These are phyloP conservation scores for Diarsia brunnea DNA, from an alignment of 2,888 invertebrate genomes.

Conservation along the genomic window DNA sequence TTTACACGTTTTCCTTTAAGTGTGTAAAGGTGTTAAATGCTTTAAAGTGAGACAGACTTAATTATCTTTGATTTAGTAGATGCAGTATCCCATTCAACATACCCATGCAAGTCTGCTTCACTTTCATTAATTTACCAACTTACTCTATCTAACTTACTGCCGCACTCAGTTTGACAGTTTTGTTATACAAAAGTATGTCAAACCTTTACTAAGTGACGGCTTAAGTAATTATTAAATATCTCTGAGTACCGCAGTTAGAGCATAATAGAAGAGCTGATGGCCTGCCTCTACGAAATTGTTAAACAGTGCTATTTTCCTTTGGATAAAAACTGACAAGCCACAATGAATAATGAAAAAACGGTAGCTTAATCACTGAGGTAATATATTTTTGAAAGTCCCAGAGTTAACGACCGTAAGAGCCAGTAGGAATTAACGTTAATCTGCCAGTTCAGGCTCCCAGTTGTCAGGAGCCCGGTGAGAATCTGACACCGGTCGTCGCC, in stretches of 20 bases:
- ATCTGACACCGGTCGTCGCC: slow-evolving; percentile 71
- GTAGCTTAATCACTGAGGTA: background rate
- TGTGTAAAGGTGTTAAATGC: slow-evolving; percentile 35
- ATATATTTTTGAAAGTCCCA: background rate
- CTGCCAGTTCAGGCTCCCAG: slow-evolving; percentile 50
- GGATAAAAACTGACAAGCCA: background rate
- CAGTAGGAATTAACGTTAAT: slow-evolving; percentile 60
- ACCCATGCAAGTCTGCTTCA: background rate
- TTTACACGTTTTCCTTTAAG: slow-evolving; percentile 37
- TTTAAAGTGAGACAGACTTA: slow-evolving; percentile 16
- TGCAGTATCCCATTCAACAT: background rate
- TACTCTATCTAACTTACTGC: background rate
- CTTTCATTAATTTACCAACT: slow-evolving; percentile 3
- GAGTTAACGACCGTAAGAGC: slow-evolving; percentile 24
- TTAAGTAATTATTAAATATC: no score
- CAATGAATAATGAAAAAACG: background rate
- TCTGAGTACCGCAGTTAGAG: no score
- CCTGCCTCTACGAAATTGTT: background rate
- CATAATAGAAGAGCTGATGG: background rate
- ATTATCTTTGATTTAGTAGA: slow-evolving; percentile 36
- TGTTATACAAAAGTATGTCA: no score
- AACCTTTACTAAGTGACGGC: no score
- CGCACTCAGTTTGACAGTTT: no score
- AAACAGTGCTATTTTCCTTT: background rate
- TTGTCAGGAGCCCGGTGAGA: slow-evolving; percentile 65